phyloP scores from a whole-genome alignment of 2,888 invertebrate genomes.

The Hirtodrosophila trivittata region DNA sequence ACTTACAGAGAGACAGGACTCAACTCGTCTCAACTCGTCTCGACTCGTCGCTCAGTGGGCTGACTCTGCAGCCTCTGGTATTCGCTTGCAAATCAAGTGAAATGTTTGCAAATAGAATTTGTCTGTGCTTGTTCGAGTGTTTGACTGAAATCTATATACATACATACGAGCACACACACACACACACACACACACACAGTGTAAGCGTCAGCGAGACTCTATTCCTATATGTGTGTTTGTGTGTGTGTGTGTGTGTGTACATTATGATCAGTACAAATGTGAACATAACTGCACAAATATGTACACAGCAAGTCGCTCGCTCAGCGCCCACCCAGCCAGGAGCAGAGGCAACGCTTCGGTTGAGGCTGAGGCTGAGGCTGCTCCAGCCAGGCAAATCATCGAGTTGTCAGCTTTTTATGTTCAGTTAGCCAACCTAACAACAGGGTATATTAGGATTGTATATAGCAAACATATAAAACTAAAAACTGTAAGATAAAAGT shows the following conservation, averaged over 20 bases:
- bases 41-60: conserved; percentile 34
- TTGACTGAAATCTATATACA: conserved; percentile 81
- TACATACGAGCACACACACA: conserved; percentile 39
- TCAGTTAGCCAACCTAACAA: not conserved
- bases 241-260: conserved; percentile 66
- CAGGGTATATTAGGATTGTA: not conserved
- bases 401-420: conserved; percentile 56
- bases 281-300: conserved; percentile 83
- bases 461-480: too few species aligned
- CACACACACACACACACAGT: conserved; percentile 20
- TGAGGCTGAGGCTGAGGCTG: conserved; percentile 25
- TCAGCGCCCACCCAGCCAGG: conserved; percentile 36
- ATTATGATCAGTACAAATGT: conserved; percentile 83
- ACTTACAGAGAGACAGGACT: conserved; percentile 15
- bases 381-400: conserved; percentile 44
- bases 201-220: too few species aligned
- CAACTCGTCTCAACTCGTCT: conserved; percentile 19
- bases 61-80: conserved; percentile 51
- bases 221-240: conserved; percentile 25
- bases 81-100: conserved; percentile 83
- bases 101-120: conserved; percentile 84
- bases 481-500: too few species aligned
- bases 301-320: conserved; percentile 79
- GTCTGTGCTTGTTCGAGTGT: conserved; percentile 83
- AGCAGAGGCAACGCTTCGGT: conserved; percentile 11